These are phyloP conservation scores for Calameuta idolon DNA, from an alignment of 2,888 invertebrate species.

Conservation along the genomic window DNA sequence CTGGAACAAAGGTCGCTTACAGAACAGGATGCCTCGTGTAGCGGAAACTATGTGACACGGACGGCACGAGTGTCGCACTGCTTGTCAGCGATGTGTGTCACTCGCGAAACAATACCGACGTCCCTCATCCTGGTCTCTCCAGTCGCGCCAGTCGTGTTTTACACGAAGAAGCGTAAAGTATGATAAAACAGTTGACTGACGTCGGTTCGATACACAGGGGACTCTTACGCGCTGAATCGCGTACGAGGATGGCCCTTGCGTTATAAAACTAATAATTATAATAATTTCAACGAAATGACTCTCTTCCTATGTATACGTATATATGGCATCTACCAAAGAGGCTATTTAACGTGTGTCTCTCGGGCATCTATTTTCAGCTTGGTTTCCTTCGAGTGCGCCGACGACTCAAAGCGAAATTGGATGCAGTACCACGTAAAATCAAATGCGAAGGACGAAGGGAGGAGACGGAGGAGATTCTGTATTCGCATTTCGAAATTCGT, in stretches of 20 bases:
- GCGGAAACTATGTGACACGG: background rate
- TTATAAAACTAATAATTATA: no score
- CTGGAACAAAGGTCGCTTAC: background rate
- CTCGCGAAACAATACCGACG: slow-evolving; percentile 2
- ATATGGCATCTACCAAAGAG: background rate
- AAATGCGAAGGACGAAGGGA: background rate
- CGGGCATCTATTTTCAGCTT: background rate
- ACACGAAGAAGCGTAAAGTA: background rate
- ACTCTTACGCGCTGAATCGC: background rate
- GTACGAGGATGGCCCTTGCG: background rate
- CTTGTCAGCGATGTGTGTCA: slow-evolving; percentile 3
- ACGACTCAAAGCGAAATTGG: background rate
- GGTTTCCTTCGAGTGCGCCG: background rate
- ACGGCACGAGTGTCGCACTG: background rate
- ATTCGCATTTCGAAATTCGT: background rate
- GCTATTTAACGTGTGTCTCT: background rate
- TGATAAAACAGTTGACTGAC: background rate
- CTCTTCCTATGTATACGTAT: background rate
- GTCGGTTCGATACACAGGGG: background rate
- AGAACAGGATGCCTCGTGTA: background rate
- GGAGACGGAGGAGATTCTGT: background rate
- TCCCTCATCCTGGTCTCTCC: background rate
- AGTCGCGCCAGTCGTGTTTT: background rate
- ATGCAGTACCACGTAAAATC: background rate
- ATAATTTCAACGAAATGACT: background rate